Conservation (phyloP, 2,888 invertebrate species). For the Nycteola revayana region DNA sequence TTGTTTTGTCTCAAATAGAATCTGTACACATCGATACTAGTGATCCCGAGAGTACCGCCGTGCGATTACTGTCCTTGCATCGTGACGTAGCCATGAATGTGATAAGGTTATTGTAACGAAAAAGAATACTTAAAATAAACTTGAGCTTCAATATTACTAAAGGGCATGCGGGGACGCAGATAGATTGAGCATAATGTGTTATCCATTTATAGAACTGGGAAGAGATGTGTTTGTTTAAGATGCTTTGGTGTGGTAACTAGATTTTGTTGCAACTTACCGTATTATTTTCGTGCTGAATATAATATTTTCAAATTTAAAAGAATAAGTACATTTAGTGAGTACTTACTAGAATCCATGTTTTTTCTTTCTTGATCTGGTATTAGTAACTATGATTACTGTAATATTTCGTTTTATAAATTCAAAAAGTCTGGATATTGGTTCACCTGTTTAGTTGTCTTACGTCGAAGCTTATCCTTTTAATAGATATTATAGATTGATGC, state of each 20-base stretch:
- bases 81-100: slow-evolving; percentile 13
- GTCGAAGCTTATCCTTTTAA: no score
- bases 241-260: slow-evolving; percentile 2
- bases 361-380: no score
- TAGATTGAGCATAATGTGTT: slow-evolving; percentile 28
- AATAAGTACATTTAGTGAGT: no score
- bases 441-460: no score
- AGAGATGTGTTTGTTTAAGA: slow-evolving; percentile 22
- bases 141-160: slow-evolving; percentile 13
- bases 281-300: no score
- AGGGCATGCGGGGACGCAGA: slow-evolving; percentile 21
- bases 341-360: no score
- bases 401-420: no score
- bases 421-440: no score
- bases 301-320: no score
- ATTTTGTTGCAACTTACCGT: no score
- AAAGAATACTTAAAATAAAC: slow-evolving; percentile 20
- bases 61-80: neutral
- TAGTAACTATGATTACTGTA: no score
- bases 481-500: no score
- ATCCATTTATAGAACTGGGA: slow-evolving; percentile 36
- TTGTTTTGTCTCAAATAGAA: slow-evolving; percentile 26
- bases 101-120: slow-evolving; percentile 13
- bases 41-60: neutral
- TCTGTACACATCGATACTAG: slow-evolving; percentile 14